Conservation (phyloP, 2,888 invertebrate species). For the Kuschelorhynchus macadamiae region DNA sequence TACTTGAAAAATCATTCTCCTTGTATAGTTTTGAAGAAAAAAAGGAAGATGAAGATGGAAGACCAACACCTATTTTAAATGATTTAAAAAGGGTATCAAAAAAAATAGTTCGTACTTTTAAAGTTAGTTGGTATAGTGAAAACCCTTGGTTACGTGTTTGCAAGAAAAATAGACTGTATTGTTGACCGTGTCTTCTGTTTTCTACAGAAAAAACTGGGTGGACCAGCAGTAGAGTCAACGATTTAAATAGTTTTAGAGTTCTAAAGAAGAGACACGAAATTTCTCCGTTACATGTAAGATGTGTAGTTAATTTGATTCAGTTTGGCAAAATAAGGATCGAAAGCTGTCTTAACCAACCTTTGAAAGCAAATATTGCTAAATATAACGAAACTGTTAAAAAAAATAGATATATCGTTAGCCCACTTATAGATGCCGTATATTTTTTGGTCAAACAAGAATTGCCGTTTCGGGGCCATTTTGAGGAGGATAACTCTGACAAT, state of each 20-base stretch:
- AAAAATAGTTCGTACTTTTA: neutral
- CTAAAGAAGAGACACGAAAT: conserved; percentile 27
- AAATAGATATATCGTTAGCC: conserved; percentile 29
- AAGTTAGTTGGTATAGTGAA: no score
- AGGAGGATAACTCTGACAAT: conserved; percentile 15
- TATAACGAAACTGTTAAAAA: conserved; percentile 29
- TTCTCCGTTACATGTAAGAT: conserved; percentile 25
- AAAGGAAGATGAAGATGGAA: neutral
- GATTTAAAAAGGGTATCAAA: neutral
- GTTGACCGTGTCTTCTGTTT: conserved; percentile 36
- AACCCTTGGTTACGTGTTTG: no score
- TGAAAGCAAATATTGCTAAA: conserved; percentile 29
- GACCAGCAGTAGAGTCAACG: conserved; percentile 27
- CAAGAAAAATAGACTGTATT: conserved; percentile 24
- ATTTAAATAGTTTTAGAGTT: conserved; percentile 29
- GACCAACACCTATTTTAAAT: conserved; percentile 5
- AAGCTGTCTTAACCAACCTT: conserved; percentile 27
- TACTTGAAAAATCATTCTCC: no score
- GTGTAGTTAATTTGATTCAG: conserved; percentile 31
- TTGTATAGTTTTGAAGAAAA: no score
- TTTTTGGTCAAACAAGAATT: conserved; percentile 18
- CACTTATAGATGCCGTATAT: conserved; percentile 31
- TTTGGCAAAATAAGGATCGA: conserved; percentile 27
- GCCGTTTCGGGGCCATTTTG: conserved; percentile 22
- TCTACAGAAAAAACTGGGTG: conserved; percentile 33